A percentile compares a stretch with the other conserved stretches of the same genome.
These are phyloP conservation scores for Triplophysa yarkandensis DNA, from an alignment of 2,797 vertebrate genomes.

Conservation along the genomic window DNA sequence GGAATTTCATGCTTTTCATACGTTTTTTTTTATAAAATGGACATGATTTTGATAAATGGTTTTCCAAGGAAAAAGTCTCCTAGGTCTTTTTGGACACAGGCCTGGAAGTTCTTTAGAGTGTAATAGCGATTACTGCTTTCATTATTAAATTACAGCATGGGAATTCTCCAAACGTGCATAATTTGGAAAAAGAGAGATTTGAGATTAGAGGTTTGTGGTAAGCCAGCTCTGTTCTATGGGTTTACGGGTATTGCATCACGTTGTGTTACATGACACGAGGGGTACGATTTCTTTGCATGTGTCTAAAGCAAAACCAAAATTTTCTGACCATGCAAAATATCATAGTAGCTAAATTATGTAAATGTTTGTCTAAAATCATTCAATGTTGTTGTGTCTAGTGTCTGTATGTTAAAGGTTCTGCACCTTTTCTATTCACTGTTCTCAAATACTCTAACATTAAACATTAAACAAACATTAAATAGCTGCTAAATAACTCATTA, in stretches of 20 bases:
- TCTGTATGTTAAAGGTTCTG: too few relatives aligned
- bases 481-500: too few relatives aligned
- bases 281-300: too few relatives aligned
- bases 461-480: too few relatives aligned
- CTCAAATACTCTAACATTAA: too few relatives aligned
- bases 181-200: constrained; percentile 6
- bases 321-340: too few relatives aligned
- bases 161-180: constrained; percentile 14
- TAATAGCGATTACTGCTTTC: not conserved
- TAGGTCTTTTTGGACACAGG: not conserved
- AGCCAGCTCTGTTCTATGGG: constrained; percentile 7
- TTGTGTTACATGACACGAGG: not conserved
- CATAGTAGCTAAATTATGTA: too few relatives aligned
- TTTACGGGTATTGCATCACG: not conserved
- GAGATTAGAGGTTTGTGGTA: constrained; percentile 8
- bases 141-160: constrained; percentile 19
- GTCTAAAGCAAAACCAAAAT: too few relatives aligned
- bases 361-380: too few relatives aligned
- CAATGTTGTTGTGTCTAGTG: too few relatives aligned
- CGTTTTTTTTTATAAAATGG: not conserved
- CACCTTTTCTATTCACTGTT: too few relatives aligned
- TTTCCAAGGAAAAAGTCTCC: constrained; percentile 15
- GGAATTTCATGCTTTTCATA: not conserved
- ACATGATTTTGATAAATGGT: constrained; percentile 28
- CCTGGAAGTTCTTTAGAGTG: not conserved